Base-by-base conservation (phyloP, 2,888 invertebrate genomes). In the Zygaena filipendulae region DNA sequence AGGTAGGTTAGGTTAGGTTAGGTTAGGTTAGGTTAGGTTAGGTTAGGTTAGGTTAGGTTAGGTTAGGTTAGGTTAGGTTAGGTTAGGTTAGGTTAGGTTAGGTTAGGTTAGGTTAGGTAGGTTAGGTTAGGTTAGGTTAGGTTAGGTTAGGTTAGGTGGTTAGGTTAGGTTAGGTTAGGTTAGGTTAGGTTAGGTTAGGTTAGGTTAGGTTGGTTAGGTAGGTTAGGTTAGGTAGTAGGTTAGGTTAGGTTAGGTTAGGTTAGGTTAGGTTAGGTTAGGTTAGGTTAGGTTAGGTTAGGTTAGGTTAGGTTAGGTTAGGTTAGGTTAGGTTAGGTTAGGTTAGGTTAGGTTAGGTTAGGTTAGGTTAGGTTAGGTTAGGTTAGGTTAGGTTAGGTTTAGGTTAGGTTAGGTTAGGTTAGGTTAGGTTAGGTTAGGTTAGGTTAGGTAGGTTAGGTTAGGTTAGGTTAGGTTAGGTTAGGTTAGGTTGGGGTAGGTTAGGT, bases 21-120 rank as follows among this genome's bases (percentile, higher is more conserved):
- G 40, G 38, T 40, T 38, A 40, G 40, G 40, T 40, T 40, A 40
- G 40, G 40, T 40, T 40, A 38, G 40, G 40, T 40, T 38, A 40
- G 40, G 40, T 40, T 38, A 40, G 40, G 40, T 39, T 37, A 41
- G 41, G 41, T 41, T 39, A 37, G 39, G 25, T 16, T 16, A 16
- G 25, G 12, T 25, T 13, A 13, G 25, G 12, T 25, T 13, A 13
- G 16, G 25, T 25, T 25, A 25, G 25, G 25, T 25, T 25, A 25
- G 25, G 25, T 25, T 25, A 20, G 25, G 25, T 25, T 25, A 25
- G 25, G 25, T 25, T 25, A 25, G 25, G 25, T 25, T 25, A 25
- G 25, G 25, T 25, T 25, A 25, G 16, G 16, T 16, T 16, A 16
- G 16, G 16, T 16, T 16, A 16, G 16, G 16, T 16, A 16, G 16